These are phyloP conservation scores for Agrilus planipennis DNA, from an alignment of 1,140 invertebrate genomes.

Conservation along the genomic window DNA sequence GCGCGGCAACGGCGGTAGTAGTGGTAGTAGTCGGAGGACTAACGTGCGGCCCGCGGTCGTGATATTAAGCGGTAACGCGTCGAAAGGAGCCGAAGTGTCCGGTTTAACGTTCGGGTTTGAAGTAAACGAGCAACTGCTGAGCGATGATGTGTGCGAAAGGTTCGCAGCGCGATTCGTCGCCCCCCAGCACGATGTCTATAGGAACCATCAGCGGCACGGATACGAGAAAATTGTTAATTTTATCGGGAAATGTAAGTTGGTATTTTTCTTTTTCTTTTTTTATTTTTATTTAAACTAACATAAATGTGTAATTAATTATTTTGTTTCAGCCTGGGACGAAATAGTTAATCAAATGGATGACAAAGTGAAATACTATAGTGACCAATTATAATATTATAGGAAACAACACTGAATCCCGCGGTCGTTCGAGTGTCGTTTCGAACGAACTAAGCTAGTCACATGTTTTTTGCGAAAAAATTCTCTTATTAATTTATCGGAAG, in stretches of 20 bases:
- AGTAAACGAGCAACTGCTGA: slow-evolving; percentile 50
- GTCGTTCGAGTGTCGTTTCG: too few relatives aligned
- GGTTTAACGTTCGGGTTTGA: slow-evolving; percentile 54
- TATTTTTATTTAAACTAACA: slow-evolving; percentile 1
- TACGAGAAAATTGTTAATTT: slow-evolving; percentile 52
- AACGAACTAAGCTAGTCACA: too few relatives aligned
- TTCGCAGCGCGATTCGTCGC: slow-evolving; percentile 12
- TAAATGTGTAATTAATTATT: slow-evolving; percentile 11
- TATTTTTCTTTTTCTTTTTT: slow-evolving; percentile 2
- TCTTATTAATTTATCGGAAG: too few relatives aligned
- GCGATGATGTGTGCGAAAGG: slow-evolving; percentile 17
- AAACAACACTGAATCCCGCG: too few relatives aligned
- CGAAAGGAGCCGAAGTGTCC: slow-evolving; percentile 34
- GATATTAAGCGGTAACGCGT: slow-evolving; percentile 42
- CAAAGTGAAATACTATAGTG: slow-evolving; percentile 28
- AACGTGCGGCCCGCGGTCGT: slow-evolving; percentile 45
- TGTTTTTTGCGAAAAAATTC: too few relatives aligned
- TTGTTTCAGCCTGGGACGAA: slow-evolving; percentile 42
- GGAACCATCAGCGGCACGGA: slow-evolving; percentile 36
- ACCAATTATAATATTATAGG: slow-evolving; percentile 14
- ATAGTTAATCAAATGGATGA: slow-evolving; percentile 24
- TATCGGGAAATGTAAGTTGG: slow-evolving; percentile 44
- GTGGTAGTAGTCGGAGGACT: slow-evolving; percentile 13
- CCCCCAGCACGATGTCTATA: slow-evolving; percentile 9
- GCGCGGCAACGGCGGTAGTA: slow-evolving; percentile 13